Conservation (phyloP, 2,113 vertebrate species). For the Campylomormyrus tamandua region DNA sequence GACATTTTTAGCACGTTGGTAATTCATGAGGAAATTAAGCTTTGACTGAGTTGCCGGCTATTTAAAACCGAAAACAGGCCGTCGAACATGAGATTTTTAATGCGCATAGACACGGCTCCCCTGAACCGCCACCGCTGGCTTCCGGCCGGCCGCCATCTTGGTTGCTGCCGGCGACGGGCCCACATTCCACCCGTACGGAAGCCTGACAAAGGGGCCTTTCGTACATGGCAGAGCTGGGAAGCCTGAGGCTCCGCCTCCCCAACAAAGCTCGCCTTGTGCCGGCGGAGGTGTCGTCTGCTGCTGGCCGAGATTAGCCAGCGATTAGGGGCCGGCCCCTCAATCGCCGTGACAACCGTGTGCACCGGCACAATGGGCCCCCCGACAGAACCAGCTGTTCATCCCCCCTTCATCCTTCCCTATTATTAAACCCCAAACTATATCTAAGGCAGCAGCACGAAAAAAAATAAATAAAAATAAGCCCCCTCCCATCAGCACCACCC, state of each 20-base stretch:
- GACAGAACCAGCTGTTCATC: constrained; percentile 66
- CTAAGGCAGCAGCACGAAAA: constrained; percentile 55
- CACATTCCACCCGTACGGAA: constrained; percentile 22
- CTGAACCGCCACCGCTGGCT: constrained; percentile 29
- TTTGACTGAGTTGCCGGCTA: not conserved
- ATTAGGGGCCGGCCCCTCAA: constrained; percentile 62
- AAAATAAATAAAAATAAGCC: constrained; percentile 27
- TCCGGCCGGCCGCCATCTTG: not conserved
- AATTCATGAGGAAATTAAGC: not conserved
- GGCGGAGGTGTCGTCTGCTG: constrained; percentile 59
- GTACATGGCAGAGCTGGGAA: constrained; percentile 31
- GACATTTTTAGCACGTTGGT: constrained; percentile 11
- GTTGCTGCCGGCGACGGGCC: constrained; percentile 36
- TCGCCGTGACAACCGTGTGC: constrained; percentile 62
- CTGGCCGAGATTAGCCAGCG: constrained; percentile 67
- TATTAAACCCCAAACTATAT: not conserved
- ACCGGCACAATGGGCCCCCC: constrained; percentile 63
- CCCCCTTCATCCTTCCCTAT: constrained; percentile 39
- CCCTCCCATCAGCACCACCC: not conserved
- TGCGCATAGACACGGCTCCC: not conserved
- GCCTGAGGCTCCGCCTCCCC: constrained; percentile 42
- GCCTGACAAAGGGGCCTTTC: constrained; percentile 30
- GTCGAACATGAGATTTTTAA: not conserved
- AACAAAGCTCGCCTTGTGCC: constrained; percentile 60
- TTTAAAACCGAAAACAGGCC: not conserved